Conservation (phyloP, 2,888 invertebrate species). For the Agrochola macilenta region DNA sequence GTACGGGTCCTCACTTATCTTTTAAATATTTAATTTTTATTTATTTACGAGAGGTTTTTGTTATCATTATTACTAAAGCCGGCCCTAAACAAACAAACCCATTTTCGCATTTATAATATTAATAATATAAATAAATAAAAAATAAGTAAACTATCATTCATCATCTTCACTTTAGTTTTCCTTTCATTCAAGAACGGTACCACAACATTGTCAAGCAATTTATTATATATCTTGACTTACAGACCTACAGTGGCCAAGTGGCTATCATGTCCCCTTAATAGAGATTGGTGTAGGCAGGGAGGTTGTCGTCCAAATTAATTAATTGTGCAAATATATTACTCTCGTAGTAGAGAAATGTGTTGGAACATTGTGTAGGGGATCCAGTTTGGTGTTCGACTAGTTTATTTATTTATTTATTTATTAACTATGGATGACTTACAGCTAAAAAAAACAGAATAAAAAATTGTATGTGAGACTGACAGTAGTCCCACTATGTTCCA, state of each 20-base stretch:
- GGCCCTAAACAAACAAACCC: no score
- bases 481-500: no score
- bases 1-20: no score
- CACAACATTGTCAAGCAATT: constrained; percentile 18
- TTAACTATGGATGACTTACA: no score
- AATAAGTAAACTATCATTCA: not conserved
- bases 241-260: constrained; percentile 44
- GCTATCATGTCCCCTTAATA: constrained; percentile 58
- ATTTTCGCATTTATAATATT: not conserved
- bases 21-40: no score
- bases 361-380: not conserved
- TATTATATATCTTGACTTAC: constrained; percentile 42
- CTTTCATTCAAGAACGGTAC: constrained; percentile 7
- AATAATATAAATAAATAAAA: no score
- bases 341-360: not conserved
- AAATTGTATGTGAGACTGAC: no score
- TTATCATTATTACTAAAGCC: no score
- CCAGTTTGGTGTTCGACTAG: not conserved
- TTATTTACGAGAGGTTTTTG: no score
- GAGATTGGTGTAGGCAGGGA: constrained; percentile 46
- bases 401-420: no score
- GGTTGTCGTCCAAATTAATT: constrained; percentile 46
- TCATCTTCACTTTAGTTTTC: not conserved
- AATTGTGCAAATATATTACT: constrained; percentile 44
- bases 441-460: no score